Evolutionary conservation across 2,113 vertebrate species (phyloP).

Genomic region (Gulo gulo): DNA sequence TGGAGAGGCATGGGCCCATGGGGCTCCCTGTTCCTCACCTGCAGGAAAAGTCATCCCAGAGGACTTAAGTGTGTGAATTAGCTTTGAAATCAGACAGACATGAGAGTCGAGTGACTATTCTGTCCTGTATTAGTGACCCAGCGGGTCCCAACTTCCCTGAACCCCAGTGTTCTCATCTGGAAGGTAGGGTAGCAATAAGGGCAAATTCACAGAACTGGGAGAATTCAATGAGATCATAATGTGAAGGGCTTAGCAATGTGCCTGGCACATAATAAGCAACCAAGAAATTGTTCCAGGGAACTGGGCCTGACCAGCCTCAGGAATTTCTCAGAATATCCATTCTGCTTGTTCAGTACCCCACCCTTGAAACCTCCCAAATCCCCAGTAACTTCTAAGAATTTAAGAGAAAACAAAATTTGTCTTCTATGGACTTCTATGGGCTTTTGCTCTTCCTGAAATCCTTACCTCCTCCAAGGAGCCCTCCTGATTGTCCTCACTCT

Average conservation of each 20-base stretch:
- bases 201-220: not conserved
- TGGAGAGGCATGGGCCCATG: fast-evolving
- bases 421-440: not conserved
- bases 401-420: not conserved
- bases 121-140: not conserved
- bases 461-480: not conserved
- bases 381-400: not conserved
- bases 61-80: too few species aligned
- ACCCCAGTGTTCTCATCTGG: not conserved
- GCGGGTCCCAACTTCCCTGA: not conserved
- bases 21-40: not conserved
- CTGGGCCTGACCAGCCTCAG: not conserved
- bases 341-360: not conserved
- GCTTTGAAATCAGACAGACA: not conserved
- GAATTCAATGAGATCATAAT: not conserved
- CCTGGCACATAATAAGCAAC: not conserved
- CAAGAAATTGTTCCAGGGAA: not conserved
- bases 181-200: not conserved
- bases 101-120: not conserved
- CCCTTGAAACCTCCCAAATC: not conserved
- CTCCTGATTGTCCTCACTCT: not conserved
- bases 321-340: not conserved
- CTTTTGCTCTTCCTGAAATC: not conserved
- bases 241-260: not conserved
- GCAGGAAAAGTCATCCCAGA: not conserved